Evolutionary conservation across 53 echinoderm and acorn worm genomes (phyloP), one percentile per base, ranked within the genome.

Genomic region (Holothuria scabra): DNA sequence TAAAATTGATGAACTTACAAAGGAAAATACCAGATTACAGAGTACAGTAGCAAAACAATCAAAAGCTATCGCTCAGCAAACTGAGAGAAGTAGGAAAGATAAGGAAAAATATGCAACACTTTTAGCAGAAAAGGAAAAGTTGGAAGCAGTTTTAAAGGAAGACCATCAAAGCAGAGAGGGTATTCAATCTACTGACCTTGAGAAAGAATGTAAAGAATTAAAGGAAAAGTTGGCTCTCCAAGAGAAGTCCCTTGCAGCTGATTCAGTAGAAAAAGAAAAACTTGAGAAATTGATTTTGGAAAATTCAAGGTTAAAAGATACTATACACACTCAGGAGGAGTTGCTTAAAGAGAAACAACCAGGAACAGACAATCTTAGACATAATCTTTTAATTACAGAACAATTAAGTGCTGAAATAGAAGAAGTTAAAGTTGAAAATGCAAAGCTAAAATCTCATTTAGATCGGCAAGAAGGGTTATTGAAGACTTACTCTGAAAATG

Each of bases 61-160:
- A 20, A 91, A 93, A 67, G 92, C 95, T 9, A 93, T 96, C 22
- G 91, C 91, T 16, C 90, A 93, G 66, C 95, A 92, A 71, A 95
- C 89, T 13, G 95, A 95, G 7, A 80, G 90, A 46, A 87, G 68
- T 20, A 78, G 93, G 11, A 91, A 90, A 35, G 90, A 96, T 19
- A 93, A 93, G 67, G 48, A 89, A 80, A 89, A 83, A 28, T 74
- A 86, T 44, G 60, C 87, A 21, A 91, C 91, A 56, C 74, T 96
- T n/a, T 34, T 82, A 2, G 84, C 83, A 28, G 96, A 96, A 28
- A 83, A 74, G 23, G 96, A 96, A 14, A 66, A 28, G 6, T 74
- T 93, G 57, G 58, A 28, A 31, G 28, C 65, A 16, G 88, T 83
- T 44, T 31, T 67, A 55, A 44, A 86, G 25, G 61, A 29, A 48